phyloP scores from a whole-genome alignment of 2,113 vertebrate genomes.

The Leuciscus idus region DNA sequence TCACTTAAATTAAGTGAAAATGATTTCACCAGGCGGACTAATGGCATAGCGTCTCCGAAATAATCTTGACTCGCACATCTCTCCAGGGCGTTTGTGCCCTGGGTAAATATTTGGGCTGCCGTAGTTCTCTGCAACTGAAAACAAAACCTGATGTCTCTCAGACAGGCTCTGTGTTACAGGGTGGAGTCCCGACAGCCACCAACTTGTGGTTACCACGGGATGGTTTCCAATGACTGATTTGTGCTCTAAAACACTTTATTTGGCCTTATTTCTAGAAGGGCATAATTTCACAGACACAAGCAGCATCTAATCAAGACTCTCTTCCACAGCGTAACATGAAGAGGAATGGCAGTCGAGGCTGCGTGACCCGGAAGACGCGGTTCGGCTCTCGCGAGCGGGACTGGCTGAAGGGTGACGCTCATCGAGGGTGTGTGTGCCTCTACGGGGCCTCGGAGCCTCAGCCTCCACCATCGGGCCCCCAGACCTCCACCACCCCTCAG shows the following conservation, averaged over 20 bases:
- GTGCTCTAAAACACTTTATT: not conserved
- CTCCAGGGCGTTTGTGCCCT: constrained; percentile 40
- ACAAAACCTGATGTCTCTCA: constrained; percentile 22
- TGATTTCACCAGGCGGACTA: constrained; percentile 56
- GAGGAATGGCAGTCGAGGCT: constrained; percentile 84
- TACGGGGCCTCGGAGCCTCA: constrained; percentile 79
- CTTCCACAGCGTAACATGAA: constrained; percentile 89
- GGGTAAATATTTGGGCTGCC: constrained; percentile 48
- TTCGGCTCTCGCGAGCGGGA: constrained; percentile 90
- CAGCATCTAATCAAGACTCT: constrained; percentile 18
- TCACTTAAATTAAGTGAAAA: constrained; percentile 9
- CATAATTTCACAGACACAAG: not conserved
- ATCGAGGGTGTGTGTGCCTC: constrained; percentile 88
- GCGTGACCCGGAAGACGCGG: constrained; percentile 83
- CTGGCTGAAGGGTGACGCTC: constrained; percentile 87
- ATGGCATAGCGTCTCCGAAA: constrained; percentile 44
- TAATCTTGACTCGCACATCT: constrained; percentile 22
- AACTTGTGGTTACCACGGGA: not conserved
- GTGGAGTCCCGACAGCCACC: constrained; percentile 29
- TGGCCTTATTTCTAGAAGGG: constrained; percentile 2
- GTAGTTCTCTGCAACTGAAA: not conserved
- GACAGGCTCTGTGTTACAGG: constrained; percentile 3
- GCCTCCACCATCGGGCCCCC: constrained; percentile 66
- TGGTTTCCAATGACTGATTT: constrained; percentile 4
- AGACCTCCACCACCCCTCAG: constrained; percentile 73